These are phyloP conservation scores for Styela clava DNA, from an alignment of 23 tunicate genomes.

Conservation along the genomic window DNA sequence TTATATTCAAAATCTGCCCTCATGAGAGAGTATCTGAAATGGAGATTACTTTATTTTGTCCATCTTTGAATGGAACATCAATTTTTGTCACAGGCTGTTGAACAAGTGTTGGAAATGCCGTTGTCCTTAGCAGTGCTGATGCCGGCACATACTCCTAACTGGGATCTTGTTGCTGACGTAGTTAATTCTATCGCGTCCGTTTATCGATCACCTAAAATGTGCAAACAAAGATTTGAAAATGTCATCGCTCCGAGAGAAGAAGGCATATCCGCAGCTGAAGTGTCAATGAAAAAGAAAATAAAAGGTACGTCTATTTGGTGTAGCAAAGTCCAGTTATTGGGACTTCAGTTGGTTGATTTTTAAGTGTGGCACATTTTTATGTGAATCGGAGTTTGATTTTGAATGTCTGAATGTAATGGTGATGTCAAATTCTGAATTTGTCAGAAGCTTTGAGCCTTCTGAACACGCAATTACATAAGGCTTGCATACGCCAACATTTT, in stretches of 20 bases:
- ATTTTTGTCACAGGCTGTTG: too few species aligned
- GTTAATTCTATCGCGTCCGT: conserved; percentile 52
- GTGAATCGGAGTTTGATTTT: too few species aligned
- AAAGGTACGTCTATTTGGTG: too few species aligned
- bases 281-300: conserved; percentile 48
- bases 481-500: too few species aligned
- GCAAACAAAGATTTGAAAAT: conserved; percentile 62
- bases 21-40: too few species aligned
- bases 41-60: too few species aligned
- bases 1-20: too few species aligned
- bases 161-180: conserved; percentile 81
- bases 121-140: conserved; percentile 54
- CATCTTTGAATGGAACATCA: too few species aligned
- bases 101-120: conserved; percentile 77
- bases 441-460: too few species aligned
- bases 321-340: neutral
- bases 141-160: conserved; percentile 91
- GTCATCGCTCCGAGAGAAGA: conserved; percentile 60
- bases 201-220: conserved; percentile 78
- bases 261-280: conserved; percentile 25
- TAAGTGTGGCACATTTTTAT: neutral
- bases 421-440: too few species aligned
- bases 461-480: too few species aligned
- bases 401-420: too few species aligned
- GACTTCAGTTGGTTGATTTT: neutral